A percentile compares a stretch with the other conserved stretches of the same genome.
Evolutionary conservation across 2,888 invertebrate species (phyloP).

Genomic region (Chorisops tibialis): DNA sequence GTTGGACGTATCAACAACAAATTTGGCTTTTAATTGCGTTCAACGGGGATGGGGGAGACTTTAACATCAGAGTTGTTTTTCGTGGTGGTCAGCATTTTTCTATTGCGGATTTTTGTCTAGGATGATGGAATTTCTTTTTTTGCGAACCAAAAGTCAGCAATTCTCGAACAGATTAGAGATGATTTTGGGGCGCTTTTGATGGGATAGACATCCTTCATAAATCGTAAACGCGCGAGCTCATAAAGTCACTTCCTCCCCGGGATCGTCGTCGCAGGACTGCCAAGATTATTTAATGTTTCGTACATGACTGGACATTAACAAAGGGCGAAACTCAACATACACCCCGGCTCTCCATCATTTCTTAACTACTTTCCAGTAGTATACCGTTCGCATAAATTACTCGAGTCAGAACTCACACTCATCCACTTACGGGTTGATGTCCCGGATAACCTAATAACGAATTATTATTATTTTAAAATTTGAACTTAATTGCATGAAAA

Average conservation of each 20-base stretch:
- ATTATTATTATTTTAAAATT: slow-evolving; percentile 28
- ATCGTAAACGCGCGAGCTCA: slow-evolving; percentile 21
- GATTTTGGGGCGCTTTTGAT: too few relatives aligned
- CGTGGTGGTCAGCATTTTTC: too few relatives aligned
- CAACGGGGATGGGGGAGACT: too few relatives aligned
- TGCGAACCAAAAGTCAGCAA: too few relatives aligned
- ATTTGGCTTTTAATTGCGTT: not conserved
- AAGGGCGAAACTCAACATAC: not conserved
- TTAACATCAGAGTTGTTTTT: too few relatives aligned
- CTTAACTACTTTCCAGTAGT: too few relatives aligned
- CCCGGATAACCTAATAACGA: not conserved
- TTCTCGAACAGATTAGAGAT: too few relatives aligned
- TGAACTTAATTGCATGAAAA: slow-evolving; percentile 32
- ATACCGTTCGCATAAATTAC: too few relatives aligned
- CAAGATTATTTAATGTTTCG: slow-evolving; percentile 32
- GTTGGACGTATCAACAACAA: not conserved
- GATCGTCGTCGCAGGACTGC: not conserved
- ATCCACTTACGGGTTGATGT: too few relatives aligned
- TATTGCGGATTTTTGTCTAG: too few relatives aligned
- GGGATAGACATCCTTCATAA: not conserved
- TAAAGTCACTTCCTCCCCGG: slow-evolving; percentile 28
- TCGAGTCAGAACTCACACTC: too few relatives aligned
- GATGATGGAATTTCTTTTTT: too few relatives aligned
- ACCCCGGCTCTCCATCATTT: not conserved
- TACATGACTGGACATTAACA: slow-evolving; percentile 30